These are phyloP conservation scores for Zeuzera pyrina DNA, from an alignment of 2,888 invertebrate species.

Conservation along the genomic window DNA sequence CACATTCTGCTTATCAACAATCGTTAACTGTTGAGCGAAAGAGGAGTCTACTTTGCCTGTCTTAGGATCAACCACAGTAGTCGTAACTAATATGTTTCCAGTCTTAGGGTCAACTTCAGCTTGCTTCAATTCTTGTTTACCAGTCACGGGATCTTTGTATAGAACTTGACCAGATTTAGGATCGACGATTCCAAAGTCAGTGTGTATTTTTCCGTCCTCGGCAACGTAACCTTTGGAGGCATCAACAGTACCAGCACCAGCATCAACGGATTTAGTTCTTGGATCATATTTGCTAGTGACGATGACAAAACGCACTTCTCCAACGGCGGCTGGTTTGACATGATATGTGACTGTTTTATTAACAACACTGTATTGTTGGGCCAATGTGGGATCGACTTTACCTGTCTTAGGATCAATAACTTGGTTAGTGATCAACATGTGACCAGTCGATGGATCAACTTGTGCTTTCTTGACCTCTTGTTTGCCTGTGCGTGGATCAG, in stretches of 20 bases:
- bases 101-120: conserved; percentile 74
- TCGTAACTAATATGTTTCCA: conserved; percentile 71
- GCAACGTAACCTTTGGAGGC: conserved; percentile 67
- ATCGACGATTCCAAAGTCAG: conserved; percentile 74
- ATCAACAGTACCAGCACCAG: conserved; percentile 66
- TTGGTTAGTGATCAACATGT: conserved; percentile 71
- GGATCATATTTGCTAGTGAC: conserved; percentile 73
- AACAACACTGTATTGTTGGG: conserved; percentile 63
- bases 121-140: conserved; percentile 76
- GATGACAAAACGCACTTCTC: conserved; percentile 57
- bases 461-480: conserved; percentile 73
- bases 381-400: conserved; percentile 72
- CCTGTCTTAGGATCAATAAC: conserved; percentile 73
- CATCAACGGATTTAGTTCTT: conserved; percentile 72
- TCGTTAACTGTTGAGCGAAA: conserved; percentile 67
- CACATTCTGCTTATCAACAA: conserved; percentile 62
- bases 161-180: conserved; percentile 73
- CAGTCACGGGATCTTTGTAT: conserved; percentile 73
- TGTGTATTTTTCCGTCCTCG: conserved; percentile 71
- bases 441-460: conserved; percentile 70
- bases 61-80: conserved; percentile 72
- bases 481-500: conserved; percentile 59
- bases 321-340: conserved; percentile 47
- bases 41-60: conserved; percentile 74
- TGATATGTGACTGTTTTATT: conserved; percentile 55